Percentiles rank a stretch among this genome's conserved stretches.
phyloP scores from a whole-genome alignment of 2,113 vertebrate species.

The Daubentonia madagascariensis region DNA sequence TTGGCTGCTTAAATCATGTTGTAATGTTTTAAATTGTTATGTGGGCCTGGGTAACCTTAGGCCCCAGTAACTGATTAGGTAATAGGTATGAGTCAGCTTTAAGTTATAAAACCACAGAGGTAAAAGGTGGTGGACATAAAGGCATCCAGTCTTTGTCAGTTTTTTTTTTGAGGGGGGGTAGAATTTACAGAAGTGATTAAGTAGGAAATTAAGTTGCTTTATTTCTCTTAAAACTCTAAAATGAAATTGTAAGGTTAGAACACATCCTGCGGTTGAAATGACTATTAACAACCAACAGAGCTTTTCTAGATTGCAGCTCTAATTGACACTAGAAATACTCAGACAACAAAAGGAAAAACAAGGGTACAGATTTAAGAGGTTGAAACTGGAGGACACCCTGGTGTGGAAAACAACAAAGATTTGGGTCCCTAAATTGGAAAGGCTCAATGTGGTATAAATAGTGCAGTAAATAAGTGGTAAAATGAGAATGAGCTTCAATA shows the following conservation, averaged over 20 bases:
- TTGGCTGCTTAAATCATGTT: not conserved
- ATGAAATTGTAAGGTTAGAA: not conserved
- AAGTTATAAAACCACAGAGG: not conserved
- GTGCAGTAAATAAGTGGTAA: not conserved
- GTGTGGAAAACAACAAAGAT: not conserved
- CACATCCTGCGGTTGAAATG: not conserved
- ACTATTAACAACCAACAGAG: not conserved
- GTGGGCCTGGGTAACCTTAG: not conserved
- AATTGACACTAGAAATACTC: not conserved
- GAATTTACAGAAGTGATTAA: not conserved
- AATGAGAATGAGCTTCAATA: not conserved
- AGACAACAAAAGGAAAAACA: not conserved
- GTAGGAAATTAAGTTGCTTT: conserved; percentile 12
- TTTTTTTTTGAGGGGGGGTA: not conserved
- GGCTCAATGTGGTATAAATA: rapidly evolving
- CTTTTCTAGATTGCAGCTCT: not conserved
- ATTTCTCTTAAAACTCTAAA: not conserved
- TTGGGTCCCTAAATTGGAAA: not conserved
- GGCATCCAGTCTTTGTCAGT: not conserved
- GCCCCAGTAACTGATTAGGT: not conserved
- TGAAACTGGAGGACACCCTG: not conserved
- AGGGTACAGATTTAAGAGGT: not conserved
- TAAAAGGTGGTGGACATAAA: not conserved
- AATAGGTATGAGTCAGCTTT: not conserved
- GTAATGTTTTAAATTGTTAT: not conserved